These are phyloP conservation scores for Drosophila ananassae DNA, from an alignment of 1,140 invertebrate genomes.

Conservation along the genomic window DNA sequence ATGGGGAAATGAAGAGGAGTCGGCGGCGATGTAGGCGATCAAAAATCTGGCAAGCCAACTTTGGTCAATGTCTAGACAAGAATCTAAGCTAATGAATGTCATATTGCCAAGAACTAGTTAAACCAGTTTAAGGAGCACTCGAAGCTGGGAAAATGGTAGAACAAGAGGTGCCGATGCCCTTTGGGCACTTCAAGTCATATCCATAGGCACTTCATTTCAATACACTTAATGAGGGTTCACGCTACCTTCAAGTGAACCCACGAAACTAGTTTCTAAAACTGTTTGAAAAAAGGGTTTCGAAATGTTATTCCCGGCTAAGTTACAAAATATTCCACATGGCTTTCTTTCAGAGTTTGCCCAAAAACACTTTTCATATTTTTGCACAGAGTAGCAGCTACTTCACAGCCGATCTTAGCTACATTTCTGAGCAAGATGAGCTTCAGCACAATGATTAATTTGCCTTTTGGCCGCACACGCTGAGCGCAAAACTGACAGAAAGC, in stretches of 20 bases:
- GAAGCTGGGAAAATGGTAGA: constrained; percentile 7
- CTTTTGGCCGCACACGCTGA: constrained; percentile 44
- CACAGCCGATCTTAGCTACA: not conserved
- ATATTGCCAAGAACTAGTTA: constrained; percentile 40
- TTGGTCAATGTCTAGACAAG: constrained; percentile 47
- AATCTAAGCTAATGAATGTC: constrained; percentile 49
- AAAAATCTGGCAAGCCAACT: constrained; percentile 32
- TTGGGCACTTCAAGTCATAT: constrained; percentile 9
- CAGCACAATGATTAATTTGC: constrained; percentile 35
- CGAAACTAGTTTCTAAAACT: not conserved
- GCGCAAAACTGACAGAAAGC: constrained; percentile 20
- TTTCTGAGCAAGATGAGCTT: not conserved
- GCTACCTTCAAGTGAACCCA: not conserved
- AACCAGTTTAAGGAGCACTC: constrained; percentile 45
- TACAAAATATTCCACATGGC: no score
- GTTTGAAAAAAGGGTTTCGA: not conserved
- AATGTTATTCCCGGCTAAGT: not conserved
- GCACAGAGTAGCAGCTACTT: constrained; percentile 3
- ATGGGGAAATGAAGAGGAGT: constrained; percentile 17
- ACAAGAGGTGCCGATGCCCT: constrained; percentile 22
- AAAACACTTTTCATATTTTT: not conserved
- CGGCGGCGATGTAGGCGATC: constrained; percentile 29
- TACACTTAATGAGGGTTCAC: not conserved
- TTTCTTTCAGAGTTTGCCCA: no score
- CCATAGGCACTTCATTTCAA: not conserved